Percentiles rank a stretch among this genome's conserved stretches.
Conservation (phyloP, 2,888 invertebrate species). For the Hemistola chrysoprasaria region DNA sequence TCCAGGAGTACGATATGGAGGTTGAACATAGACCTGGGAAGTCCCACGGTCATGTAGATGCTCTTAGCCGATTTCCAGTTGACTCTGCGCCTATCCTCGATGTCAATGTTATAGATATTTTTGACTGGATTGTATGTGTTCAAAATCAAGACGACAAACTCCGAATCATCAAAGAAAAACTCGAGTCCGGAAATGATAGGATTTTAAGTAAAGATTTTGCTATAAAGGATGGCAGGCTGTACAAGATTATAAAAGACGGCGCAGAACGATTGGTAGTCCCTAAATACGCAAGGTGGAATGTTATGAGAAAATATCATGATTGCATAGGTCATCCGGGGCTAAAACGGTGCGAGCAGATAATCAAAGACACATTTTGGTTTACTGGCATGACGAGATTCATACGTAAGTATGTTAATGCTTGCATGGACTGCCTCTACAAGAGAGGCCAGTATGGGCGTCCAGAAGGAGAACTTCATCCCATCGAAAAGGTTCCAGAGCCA, state of each 20-base stretch:
- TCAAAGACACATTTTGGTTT: slow-evolving; percentile 51
- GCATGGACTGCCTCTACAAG: slow-evolving; percentile 22
- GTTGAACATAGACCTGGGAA: neutral
- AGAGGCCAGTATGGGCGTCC: slow-evolving; percentile 26
- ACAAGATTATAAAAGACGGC: neutral
- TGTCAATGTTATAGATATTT: neutral
- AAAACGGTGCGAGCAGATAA: slow-evolving; percentile 21
- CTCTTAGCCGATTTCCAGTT: neutral
- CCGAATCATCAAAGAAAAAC: neutral
- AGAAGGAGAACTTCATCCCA: slow-evolving; percentile 31
- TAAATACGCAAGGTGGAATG: slow-evolving; percentile 14
- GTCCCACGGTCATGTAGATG: neutral
- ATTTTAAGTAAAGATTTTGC: neutral
- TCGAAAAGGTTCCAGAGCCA: slow-evolving; percentile 20
- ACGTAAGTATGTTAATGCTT: slow-evolving; percentile 43
- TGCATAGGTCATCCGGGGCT: neutral
- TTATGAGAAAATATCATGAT: slow-evolving; percentile 18
- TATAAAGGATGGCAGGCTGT: neutral
- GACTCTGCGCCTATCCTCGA: neutral
- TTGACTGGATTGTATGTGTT: neutral
- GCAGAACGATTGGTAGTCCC: too few species aligned
- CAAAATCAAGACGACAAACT: neutral
- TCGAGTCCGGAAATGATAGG: neutral
- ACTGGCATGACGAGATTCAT: too few species aligned
- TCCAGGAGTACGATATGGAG: neutral